Base-by-base conservation (phyloP, 2,888 invertebrate genomes). In the Graphium colonna region DNA sequence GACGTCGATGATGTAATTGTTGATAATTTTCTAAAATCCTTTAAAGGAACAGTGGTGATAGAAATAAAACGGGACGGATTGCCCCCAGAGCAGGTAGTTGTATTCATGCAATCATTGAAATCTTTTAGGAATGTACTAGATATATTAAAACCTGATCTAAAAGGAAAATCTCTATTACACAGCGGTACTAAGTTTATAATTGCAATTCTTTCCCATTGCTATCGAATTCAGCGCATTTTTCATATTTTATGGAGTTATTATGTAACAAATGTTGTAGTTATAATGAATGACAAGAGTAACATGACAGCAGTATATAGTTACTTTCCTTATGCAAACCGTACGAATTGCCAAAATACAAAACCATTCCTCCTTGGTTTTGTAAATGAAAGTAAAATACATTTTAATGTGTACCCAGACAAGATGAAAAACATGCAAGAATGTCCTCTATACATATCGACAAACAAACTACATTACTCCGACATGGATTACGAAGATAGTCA, bases 391-490 rank as follows among this genome's bases (percentile, higher is more conserved):
- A 53, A 51, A 17, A 39, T 63, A 16, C 38, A 58, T 1, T 52
- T 58, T 3, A 54, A 71, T 13, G 42, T 77, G 28, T 85, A 71
- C 58, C 69, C 73, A 1, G 75, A 84, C 52, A 84, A 84, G 67
- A 75, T 80, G 73, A 62, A 59, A 28, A 74, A 82, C 26, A 81
- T 84, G 81, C 67, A 73, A 21, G 69, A 73, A 43, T 84, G 83
- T 45, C 84, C 82, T 1, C 59, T 83, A 1, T 82, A 79, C 49
- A 75, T 84, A 49, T 81, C 83, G 0, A 84, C 83, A 0, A 80
- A 82, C 49, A 82, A 78, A 59, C 63, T 82, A 1, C 74, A 75
- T 48, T 63, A 74, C 33, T 77, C 77, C 9, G 62, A 67, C 1
- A 72, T 69, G 28, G 78, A 82, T 21, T 3, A 21, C 5, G 21